These are phyloP conservation scores for Physeter macrocephalus DNA, from an alignment of 2,113 vertebrate species.

Conservation along the genomic window DNA sequence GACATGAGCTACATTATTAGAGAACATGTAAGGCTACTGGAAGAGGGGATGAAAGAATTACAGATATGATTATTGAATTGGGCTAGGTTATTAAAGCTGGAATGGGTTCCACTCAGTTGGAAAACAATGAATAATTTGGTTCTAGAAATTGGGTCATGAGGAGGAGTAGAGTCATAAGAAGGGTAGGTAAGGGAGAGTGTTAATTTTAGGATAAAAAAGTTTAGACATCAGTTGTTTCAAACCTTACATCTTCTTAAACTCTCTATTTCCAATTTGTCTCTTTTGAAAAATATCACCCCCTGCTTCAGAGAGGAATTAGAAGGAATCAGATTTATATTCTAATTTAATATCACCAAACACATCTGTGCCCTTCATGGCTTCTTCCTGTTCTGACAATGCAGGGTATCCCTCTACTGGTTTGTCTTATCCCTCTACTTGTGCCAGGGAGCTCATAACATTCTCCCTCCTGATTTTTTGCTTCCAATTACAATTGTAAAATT, in stretches of 20 bases:
- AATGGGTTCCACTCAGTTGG: background rate
- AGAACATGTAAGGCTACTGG: background rate
- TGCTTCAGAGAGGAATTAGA: background rate
- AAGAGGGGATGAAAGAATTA: background rate
- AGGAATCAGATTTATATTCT: background rate
- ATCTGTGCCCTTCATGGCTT: background rate
- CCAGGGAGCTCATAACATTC: background rate
- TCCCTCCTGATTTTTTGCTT: background rate
- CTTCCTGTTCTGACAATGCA: background rate
- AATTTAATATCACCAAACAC: background rate
- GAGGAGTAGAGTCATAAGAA: background rate
- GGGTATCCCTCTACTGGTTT: background rate
- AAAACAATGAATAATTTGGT: background rate
- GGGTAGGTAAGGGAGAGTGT: background rate
- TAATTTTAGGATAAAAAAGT: background rate
- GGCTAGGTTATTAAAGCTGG: background rate
- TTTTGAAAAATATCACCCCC: background rate
- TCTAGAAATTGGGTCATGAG: background rate
- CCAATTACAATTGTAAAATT: background rate
- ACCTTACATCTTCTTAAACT: background rate
- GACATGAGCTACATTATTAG: background rate
- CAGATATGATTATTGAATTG: background rate
- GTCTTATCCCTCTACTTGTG: background rate
- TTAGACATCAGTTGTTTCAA: background rate
- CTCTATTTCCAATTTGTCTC: background rate